phyloP scores from a whole-genome alignment of 1,140 invertebrate genomes.

The Heliconius nattereri region DNA sequence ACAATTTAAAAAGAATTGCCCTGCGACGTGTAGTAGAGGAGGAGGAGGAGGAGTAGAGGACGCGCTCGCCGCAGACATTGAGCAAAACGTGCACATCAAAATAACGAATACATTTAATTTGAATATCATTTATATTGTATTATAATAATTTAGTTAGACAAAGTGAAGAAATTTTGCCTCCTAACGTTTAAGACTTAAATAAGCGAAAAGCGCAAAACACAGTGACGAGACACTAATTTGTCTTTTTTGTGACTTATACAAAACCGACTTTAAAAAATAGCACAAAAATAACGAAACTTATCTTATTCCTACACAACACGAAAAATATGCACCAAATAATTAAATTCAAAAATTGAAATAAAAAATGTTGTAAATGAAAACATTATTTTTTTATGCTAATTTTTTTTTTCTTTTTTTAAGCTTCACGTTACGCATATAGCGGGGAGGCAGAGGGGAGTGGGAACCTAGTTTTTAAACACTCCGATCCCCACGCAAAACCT shows the following conservation, averaged over 20 bases:
- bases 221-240: not conserved
- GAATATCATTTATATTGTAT: no score
- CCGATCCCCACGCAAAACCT: no score
- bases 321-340: slow-evolving; percentile 1
- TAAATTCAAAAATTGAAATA: not conserved
- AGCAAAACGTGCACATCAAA: slow-evolving; percentile 12
- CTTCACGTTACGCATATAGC: no score
- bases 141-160: no score
- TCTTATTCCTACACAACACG: not conserved
- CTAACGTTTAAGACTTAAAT: not conserved
- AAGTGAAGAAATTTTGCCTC: no score
- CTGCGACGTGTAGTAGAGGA: slow-evolving; percentile 23
- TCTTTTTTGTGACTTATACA: not conserved
- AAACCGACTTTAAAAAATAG: not conserved
- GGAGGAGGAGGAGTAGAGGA: no score
- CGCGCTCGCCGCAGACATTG: slow-evolving; percentile 22
- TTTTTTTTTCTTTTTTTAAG: no score
- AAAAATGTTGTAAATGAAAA: not conserved
- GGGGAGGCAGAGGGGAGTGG: no score
- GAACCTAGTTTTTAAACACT: no score
- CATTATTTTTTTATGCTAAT: no score
- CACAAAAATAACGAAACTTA: not conserved
- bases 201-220: not conserved
- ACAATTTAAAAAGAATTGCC: not conserved
- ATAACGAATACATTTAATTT: not conserved